Evolutionary conservation across 2,888 invertebrate genomes (phyloP), one percentile per base, ranked within the genome.

Genomic region (Scaptomyza parva): DNA sequence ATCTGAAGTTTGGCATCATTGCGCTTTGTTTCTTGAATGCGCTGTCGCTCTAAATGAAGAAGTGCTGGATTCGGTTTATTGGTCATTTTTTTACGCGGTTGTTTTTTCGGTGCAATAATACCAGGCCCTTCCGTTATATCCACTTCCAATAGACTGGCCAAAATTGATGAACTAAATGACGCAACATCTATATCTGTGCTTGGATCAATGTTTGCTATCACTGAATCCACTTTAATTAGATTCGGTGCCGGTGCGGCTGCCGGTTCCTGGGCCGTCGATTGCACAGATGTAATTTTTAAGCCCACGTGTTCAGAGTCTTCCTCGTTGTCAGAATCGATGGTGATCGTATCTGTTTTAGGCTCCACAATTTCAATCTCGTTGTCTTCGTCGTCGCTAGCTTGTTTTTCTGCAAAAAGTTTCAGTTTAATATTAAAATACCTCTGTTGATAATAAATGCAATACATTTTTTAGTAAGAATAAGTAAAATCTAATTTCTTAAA

Each of bases 291-390:
- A 37, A 78, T 81, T 47, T 63, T 61, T 33, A 78, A 64, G n/a
- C 40, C 67, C 11, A 37, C 65, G 1, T 58, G 30, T 20, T 24
- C 54, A 26, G 26, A 26, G 9, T 89, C 88, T 8, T 91, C 91
- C 18, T 91, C 92, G 58, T 90, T 89, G 54, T 92, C 92, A 0
- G 92, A 92, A 70, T 91, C 91, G 12, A 92, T 82, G 30, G 89
- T 91, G 30, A 92, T 92, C 2, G 90, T 89, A 58, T 91, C 91
- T 0, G 91, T 91, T 76, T 91, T 89, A 2, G 91, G 91, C 63
- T 92, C 92, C 26, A 92, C 91, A 72, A 92, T 92, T 70, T 91
- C 89, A 11, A 92, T 89, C 72, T 92, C 92, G 53, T 92, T 92
- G 53, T 91, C 92, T 54, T 91, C 92, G 53, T 88, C 90, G 50